phyloP scores from a whole-genome alignment of 2,113 vertebrate species.

The Trochalopteron elliotii region DNA sequence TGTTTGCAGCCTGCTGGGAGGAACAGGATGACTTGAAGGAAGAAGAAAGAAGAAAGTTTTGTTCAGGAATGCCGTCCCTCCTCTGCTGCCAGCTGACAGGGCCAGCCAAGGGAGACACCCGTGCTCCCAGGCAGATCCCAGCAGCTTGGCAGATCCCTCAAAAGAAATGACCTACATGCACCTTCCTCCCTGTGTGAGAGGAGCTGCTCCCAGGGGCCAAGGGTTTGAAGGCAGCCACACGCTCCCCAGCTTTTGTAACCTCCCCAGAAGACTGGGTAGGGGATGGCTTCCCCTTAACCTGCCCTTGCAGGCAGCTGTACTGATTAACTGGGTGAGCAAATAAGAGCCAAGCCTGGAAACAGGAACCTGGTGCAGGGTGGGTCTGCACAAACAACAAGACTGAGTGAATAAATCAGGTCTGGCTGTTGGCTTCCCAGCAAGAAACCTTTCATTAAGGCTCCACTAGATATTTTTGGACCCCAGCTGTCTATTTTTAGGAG shows the following conservation, averaged over 20 bases:
- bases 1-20: neutral
- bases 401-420: neutral
- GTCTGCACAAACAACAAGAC: neutral
- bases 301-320: neutral
- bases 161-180: neutral
- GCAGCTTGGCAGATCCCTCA: neutral
- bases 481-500: conserved; percentile 23
- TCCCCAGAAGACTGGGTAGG: neutral
- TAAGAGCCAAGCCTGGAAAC: neutral
- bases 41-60: neutral
- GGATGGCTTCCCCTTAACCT: neutral
- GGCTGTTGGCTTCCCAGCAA: neutral
- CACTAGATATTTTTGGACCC: neutral
- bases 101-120: neutral
- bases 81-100: neutral
- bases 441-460: neutral
- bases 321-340: neutral
- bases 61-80: neutral
- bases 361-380: neutral
- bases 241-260: neutral
- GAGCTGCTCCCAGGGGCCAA: rapidly evolving
- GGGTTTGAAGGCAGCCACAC: neutral
- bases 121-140: neutral
- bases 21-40: neutral
- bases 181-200: neutral